Conservation (phyloP, 2,113 vertebrate species). For the Microtus pennsylvanicus region DNA sequence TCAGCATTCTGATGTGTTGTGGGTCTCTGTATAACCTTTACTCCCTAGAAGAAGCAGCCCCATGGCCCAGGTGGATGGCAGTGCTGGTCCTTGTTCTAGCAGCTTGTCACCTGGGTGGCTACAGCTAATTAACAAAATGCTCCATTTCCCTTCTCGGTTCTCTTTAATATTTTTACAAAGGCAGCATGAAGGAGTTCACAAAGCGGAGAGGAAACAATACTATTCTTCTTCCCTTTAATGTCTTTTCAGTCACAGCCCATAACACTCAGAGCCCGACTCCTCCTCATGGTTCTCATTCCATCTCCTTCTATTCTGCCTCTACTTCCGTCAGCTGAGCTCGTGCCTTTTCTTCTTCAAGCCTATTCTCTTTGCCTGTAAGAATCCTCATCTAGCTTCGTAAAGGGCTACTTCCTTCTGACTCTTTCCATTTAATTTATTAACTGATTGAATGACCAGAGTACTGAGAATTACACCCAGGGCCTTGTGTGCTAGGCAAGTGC, state of each 20-base stretch:
- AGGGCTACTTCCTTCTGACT: background rate
- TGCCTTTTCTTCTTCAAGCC: background rate
- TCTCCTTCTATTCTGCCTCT: background rate
- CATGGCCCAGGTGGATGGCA: no score
- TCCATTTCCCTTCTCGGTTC: background rate
- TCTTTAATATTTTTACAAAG: background rate
- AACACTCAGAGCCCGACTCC: background rate
- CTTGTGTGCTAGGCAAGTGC: background rate
- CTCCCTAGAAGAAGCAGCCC: background rate
- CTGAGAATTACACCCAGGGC: no score
- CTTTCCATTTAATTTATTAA: background rate
- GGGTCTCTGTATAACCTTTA: no score
- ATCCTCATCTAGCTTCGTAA: background rate
- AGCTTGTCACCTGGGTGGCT: background rate
- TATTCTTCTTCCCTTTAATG: background rate
- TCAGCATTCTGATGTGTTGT: background rate
- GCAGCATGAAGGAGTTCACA: background rate
- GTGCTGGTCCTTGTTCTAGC: background rate
- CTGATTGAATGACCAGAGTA: background rate
- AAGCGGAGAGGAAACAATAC: background rate
- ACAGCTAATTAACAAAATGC: background rate
- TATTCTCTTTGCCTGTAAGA: background rate
- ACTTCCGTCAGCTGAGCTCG: background rate
- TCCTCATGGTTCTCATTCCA: background rate
- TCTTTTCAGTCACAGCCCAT: background rate